Evolutionary conservation across 2,888 invertebrate species (phyloP).

Genomic region (Dolichomitus sp.): DNA sequence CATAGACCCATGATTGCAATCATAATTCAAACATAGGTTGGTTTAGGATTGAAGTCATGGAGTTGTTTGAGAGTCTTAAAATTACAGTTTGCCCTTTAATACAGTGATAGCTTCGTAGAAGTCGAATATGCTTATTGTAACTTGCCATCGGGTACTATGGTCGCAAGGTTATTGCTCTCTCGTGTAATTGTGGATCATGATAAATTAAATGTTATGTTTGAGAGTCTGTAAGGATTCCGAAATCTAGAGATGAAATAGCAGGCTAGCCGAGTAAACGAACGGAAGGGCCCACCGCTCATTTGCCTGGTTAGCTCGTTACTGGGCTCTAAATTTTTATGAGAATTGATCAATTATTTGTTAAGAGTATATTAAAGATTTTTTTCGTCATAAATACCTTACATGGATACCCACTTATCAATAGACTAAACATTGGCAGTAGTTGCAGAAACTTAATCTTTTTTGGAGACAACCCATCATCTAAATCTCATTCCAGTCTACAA

Average conservation of each 20-base stretch:
- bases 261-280: neutral
- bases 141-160: neutral
- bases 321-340: neutral
- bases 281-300: conserved; percentile 21
- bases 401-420: neutral
- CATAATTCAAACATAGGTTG: neutral
- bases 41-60: neutral
- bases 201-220: neutral
- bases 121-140: neutral
- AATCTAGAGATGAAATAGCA: neutral
- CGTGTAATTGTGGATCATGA: neutral
- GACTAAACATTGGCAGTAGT: too few species aligned
- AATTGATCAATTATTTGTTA: neutral
- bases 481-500: too few species aligned
- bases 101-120: neutral
- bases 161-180: neutral
- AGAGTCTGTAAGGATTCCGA: too few species aligned
- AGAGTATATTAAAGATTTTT: neutral
- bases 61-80: neutral
- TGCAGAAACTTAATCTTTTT: too few species aligned
- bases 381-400: neutral
- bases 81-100: neutral
- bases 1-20: too few species aligned
- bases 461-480: too few species aligned
- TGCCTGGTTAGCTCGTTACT: neutral